phyloP scores from a whole-genome alignment of 1,140 invertebrate species.

The Aphelinus atriplicis region DNA sequence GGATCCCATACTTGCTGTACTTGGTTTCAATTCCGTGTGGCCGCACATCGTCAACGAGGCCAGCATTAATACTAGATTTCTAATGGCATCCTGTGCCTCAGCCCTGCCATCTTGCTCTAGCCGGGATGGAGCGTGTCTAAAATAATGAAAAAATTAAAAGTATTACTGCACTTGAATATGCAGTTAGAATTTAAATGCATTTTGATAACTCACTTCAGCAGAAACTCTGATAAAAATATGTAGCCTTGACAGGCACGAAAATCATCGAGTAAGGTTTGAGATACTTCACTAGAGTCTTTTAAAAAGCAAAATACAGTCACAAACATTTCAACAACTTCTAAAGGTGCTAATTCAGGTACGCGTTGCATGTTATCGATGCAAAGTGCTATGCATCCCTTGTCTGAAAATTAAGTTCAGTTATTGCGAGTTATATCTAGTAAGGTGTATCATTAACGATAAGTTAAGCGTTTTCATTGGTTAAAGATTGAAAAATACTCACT shows the following conservation, averaged over 20 bases:
- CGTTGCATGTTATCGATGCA: slow-evolving; percentile 98
- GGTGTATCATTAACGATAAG: too few relatives aligned
- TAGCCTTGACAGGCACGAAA: slow-evolving; percentile 96
- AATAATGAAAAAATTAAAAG: slow-evolving; percentile 34
- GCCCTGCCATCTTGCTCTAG: slow-evolving; percentile 79
- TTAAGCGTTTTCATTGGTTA: too few relatives aligned
- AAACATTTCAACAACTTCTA: slow-evolving; percentile 98
- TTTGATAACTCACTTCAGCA: slow-evolving; percentile 81
- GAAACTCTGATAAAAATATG: slow-evolving; percentile 92
- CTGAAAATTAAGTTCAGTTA: slow-evolving; percentile 68
- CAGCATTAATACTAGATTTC: slow-evolving; percentile 92
- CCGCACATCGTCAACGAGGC: slow-evolving; percentile 95
- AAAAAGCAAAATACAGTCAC: slow-evolving; percentile 97
- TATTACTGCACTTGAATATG: neutral
- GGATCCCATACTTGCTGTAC: slow-evolving; percentile 84
- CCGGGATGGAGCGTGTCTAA: slow-evolving; percentile 67
- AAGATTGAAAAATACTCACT: slow-evolving; percentile 72
- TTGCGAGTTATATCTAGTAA: neutral
- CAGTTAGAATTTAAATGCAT: too few relatives aligned
- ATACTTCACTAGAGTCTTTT: slow-evolving; percentile 98
- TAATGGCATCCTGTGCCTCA: slow-evolving; percentile 87
- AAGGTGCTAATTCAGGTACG: slow-evolving; percentile 88
- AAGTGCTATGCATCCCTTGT: slow-evolving; percentile 92
- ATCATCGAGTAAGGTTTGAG: slow-evolving; percentile 93
- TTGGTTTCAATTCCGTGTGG: slow-evolving; percentile 86